A percentile compares a stretch with the other conserved stretches of the same genome.
These are phyloP conservation scores for Phoeniculus purpureus DNA, from an alignment of 2,797 vertebrate species.

Conservation along the genomic window DNA sequence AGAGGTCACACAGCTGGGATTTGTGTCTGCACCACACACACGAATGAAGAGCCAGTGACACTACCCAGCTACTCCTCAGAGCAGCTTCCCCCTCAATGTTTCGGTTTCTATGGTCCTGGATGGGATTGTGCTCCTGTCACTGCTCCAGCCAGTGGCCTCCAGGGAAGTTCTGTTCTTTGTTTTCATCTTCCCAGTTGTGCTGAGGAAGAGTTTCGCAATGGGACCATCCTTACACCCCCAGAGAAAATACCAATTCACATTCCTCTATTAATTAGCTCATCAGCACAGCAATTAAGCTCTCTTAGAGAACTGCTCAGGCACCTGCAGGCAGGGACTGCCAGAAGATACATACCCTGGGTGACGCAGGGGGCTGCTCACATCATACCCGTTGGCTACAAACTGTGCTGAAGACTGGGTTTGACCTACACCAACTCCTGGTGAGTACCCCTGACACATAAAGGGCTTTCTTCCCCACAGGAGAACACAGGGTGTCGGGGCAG, in stretches of 20 bases:
- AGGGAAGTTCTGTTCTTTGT: constrained; percentile 28
- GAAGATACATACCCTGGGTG: not conserved
- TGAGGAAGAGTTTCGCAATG: constrained; percentile 30
- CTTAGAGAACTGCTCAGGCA: not conserved
- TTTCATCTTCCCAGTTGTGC: constrained; percentile 38
- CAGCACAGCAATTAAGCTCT: not conserved
- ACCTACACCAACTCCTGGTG: not conserved
- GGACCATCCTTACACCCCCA: not conserved
- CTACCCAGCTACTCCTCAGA: not conserved
- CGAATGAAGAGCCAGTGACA: not conserved
- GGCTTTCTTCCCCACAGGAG: not conserved
- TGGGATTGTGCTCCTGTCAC: not conserved
- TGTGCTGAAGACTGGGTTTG: not conserved
- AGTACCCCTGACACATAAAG: not conserved
- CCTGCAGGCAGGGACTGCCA: not conserved
- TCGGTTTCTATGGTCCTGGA: fast-evolving
- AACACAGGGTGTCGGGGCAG: not conserved
- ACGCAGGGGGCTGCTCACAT: not conserved
- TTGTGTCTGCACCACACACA: not conserved
- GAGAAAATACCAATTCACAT: constrained; percentile 36
- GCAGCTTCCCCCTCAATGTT: not conserved
- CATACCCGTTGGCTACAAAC: not conserved
- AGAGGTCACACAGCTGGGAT: not conserved
- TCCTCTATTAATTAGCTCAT: constrained; percentile 48
- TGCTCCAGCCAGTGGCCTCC: not conserved